phyloP scores from a whole-genome alignment of 2,113 vertebrate species.

The Eubucco bourcierii region DNA sequence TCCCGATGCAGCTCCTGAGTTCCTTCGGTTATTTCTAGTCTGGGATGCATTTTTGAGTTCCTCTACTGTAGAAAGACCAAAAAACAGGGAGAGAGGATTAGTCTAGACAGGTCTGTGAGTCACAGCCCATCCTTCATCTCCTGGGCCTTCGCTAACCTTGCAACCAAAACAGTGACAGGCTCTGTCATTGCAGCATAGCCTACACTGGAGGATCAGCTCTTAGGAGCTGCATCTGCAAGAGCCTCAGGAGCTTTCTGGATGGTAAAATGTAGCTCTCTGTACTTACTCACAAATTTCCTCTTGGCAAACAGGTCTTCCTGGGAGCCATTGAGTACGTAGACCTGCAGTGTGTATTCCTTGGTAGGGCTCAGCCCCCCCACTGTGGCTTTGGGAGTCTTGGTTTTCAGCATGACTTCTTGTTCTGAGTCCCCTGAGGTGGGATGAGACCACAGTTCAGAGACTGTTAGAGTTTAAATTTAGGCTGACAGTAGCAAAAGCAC shows the following conservation, averaged over 20 bases:
- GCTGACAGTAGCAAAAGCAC: background rate
- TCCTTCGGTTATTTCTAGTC: conserved; percentile 37
- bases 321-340: conserved; percentile 84
- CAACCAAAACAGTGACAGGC: background rate
- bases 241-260: background rate
- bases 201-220: background rate
- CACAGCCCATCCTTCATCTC: background rate
- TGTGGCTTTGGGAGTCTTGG: conserved; percentile 86
- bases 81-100: background rate
- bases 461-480: background rate
- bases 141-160: background rate
- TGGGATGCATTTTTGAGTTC: conserved; percentile 68
- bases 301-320: conserved; percentile 85
- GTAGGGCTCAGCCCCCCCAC: conserved; percentile 88
- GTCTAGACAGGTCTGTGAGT: background rate
- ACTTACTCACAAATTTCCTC: conserved; percentile 91
- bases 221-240: background rate
- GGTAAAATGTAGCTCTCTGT: background rate
- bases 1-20: background rate
- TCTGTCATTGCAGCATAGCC: accelerated
- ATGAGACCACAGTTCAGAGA: conserved; percentile 7
- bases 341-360: conserved; percentile 87
- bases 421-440: conserved; percentile 81
- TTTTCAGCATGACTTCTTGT: conserved; percentile 93
- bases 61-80: conserved; percentile 44